Evolutionary conservation across 2,113 vertebrate genomes (phyloP), one percentile per base, ranked within the genome.

Genomic region (Ramphastos sulfuratus): DNA sequence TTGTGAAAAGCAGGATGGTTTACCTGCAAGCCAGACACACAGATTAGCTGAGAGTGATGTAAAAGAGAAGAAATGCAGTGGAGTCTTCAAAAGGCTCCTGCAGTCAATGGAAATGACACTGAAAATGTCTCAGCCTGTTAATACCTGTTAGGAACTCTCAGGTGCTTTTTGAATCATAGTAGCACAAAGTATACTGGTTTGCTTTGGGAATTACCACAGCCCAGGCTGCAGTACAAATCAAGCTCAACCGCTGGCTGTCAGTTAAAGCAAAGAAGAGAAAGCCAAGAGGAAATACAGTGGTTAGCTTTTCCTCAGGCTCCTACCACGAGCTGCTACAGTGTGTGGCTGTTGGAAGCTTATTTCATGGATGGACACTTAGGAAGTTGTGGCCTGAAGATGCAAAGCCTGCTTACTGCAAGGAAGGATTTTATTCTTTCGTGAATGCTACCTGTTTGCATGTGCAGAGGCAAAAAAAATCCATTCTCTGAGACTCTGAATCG

Each of bases 71-170:
- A 85, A 85, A n/a, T 5, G 19, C 15, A 50, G 27, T 9, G n/a
- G 2, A 4, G 24, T 21, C 67, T 61, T 9, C 12, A 5, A 64
- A 28, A 84, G 88, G 7, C 11, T 64, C 18, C 30, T 1, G 2
- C 16, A 16, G 17, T 12, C 69, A 52, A 12, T 0, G 6, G 69
- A 74, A 83, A 75, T 0, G 3, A 86, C 65, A 70, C 35, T 30
- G 20, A 37, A n/a, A 66, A 25, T 3, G 46, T n/a, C 72, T 87
- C 44, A 21, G 12, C 21, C 54, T 59, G 44, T 11, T 85, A 28
- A 56, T 0, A 0, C 15, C 65, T 30, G 9, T 25, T 21, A 61
- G 0, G 16, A 85, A 42, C 30, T 30, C 30, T 30, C 8, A 0
- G 12, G n/a, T 65, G 27, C n/a, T 69, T 91, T 91, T 9, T 21